Base-by-base conservation (phyloP, 2,797 vertebrate genomes). In the Xenentodon cancila region DNA sequence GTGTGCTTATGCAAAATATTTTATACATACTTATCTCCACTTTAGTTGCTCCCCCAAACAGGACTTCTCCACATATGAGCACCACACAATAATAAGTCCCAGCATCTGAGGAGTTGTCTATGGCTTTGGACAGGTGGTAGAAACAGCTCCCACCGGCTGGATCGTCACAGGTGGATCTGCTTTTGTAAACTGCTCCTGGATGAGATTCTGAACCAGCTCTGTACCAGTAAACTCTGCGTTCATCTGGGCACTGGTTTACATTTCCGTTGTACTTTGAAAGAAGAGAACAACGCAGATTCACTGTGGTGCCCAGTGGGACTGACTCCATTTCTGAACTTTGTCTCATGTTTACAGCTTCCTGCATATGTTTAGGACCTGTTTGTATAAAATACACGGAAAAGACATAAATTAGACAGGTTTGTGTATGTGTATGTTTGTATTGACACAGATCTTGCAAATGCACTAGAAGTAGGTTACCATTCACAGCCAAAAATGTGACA, bases 31-130 rank as follows among this genome's bases (percentile, higher is more conserved):
- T 22, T 63, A 9, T 59, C 11, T 73, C 56, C 43, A 83, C 54
- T 48, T 32, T 65, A 0, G 78, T 86, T 66, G 80, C 83, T 34
- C 64, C 52, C 1, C 83, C 81, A 75, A 88, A 84, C 56, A 89
- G 76, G 47, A 89, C 79, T 43, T 84, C 5, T 17, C 81, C 83
- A 82, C 87, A 88, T 57, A 67, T 66, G 3, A 45, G 47, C 4
- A 88, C 75, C 27, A 85, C 85, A 27, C 59, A 57, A 60, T 58
- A 59, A 30, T 63, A 52, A 22, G 9, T 18, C 20, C 44, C 60
- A 44, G 49, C 80, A 25, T 89, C 85, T 67, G 79, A 78, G 0
- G 49, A 54, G 54, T 0, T 43, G 17, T 48, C 27, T 19, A 76
- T 7, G 18, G 53, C 66, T 71, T 45, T 86, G 44, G 68, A 51